Base-by-base conservation (phyloP, 1,140 invertebrate species). In the Aphis craccivora region DNA sequence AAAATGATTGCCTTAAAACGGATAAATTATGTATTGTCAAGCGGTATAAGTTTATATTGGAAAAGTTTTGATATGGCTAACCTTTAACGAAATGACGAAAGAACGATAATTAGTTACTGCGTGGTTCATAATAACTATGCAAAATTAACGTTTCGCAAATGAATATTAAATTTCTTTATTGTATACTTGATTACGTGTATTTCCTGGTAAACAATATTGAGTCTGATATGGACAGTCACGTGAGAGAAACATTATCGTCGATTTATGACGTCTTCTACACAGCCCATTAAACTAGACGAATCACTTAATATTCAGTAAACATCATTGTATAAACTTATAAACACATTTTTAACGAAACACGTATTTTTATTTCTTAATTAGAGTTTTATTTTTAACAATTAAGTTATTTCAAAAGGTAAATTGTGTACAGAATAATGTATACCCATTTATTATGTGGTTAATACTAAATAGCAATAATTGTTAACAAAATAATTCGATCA, bases 21-120 rank as follows among this genome's bases (percentile, higher is more conserved):
- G 30, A n/a, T 76, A 76, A 76, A 76, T 76, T 76, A 76, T 76
- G 30, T 76, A 76, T 76, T n/a, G n/a, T 76, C 60, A 3, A n/a
- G 4, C 60, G 18, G 14, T n/a, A 76, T n/a, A 76, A 76, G 30
- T 76, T 76, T 76, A 76, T 76, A 76, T 76, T 76, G n/a, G 60
- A 76, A 76, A 76, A 76, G 60, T 76, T 76, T 76, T 11, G 30
- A 76, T n/a, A n/a, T 76, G 60, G 60, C 30, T 76, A n/a, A 76
- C 60, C n/a, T 76, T 76, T 76, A 76, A 76, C n/a, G n/a, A n/a
- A 76, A 76, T 76, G 60, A 76, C n/a, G 60, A n/a, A 76, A 76
- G 60, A 76, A 76, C 60, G n/a, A 76, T n/a, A 30, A 76, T 76
- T 76, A 76, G 30, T n/a, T 76, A n/a, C 30, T 76, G 14, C n/a